Evolutionary conservation across 2,113 vertebrate species (phyloP), one percentile per base, ranked within the genome.

Genomic region (Tiliqua scincoides): DNA sequence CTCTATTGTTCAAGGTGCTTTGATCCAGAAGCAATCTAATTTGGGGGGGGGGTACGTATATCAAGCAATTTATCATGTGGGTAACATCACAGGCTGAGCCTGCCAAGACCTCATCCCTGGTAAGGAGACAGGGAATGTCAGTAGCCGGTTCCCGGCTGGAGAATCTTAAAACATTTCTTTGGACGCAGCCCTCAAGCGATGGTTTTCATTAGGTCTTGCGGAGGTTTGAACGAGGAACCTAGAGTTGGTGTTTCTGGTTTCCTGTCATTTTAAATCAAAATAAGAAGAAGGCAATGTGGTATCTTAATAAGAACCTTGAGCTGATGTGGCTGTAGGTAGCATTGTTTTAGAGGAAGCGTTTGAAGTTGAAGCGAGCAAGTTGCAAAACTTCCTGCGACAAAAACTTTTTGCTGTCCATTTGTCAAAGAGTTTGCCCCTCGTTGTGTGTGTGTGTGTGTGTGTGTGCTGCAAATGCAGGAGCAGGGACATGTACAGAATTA

Each of bases 231-330:
- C 15, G 27, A 4, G 91, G 90, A 90, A 63, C 70, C 82, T 82
- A 52, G 63, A 1, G 74, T 83, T 82, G 35, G 85, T 87, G 91
- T 67, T 87, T 95, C 85, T 87, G 84, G 81, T 94, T 89, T 88
- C 89, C 89, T 89, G 92, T 95, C 92, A 77, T 87, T 93, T 43
- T 88, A 83, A 94, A 92, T 93, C 84, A 93, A 95, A 95, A 86
- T 74, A 87, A 84, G 65, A 65, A 17, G 43, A 59, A 75, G 65
- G 83, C 71, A 85, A 77, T 3, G 25, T 3, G 72, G 35, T 84
- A 10, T 83, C 79, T 88, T 90, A 91, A 87, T 88, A 43, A 72
- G 57, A 88, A 86, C 86, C 71, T 78, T 65, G 88, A 90, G 83
- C 1, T 59, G 6, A 78, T 91, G 88, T 61, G 62, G 62, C 78